Conservation (phyloP, 2,888 invertebrate genomes). For the Tromatobia lineatoria region DNA sequence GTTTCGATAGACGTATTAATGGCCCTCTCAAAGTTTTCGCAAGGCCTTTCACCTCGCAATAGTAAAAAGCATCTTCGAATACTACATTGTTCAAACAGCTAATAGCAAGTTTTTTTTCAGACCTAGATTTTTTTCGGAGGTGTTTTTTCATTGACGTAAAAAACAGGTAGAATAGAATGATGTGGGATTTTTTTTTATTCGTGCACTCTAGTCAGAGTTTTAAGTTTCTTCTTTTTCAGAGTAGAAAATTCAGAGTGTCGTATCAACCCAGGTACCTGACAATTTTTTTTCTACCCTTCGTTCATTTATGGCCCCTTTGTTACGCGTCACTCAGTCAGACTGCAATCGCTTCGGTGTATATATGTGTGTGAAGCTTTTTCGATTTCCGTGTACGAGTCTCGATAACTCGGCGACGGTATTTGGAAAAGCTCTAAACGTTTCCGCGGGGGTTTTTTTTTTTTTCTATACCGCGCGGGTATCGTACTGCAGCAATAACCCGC, state of each 20-base stretch:
- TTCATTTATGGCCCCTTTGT: slow-evolving; percentile 67
- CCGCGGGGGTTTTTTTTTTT: slow-evolving; percentile 9
- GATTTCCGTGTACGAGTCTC: slow-evolving; percentile 32
- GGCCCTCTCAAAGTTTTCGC: slow-evolving; percentile 18
- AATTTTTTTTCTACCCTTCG: slow-evolving; percentile 39
- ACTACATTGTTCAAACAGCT: neutral
- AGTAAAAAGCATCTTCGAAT: neutral
- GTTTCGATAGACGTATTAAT: slow-evolving; percentile 33
- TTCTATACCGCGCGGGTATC: slow-evolving; percentile 27
- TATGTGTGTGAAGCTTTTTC: slow-evolving; percentile 36
- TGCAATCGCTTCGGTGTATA: slow-evolving; percentile 26
- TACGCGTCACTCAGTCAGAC: slow-evolving; percentile 50
- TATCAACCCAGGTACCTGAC: slow-evolving; percentile 57
- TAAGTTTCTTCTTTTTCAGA: slow-evolving; percentile 25
- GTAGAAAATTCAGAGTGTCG: slow-evolving; percentile 34
- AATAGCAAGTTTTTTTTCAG: neutral
- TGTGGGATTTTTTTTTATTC: neutral
- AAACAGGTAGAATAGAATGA: neutral
- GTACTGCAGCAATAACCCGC: slow-evolving; percentile 60
- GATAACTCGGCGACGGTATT: slow-evolving; percentile 3
- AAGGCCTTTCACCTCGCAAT: neutral
- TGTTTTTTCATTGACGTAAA: neutral
- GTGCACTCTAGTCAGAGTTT: neutral
- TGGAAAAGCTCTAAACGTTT: slow-evolving; percentile 10
- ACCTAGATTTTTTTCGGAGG: neutral